phyloP scores from a whole-genome alignment of 2,113 vertebrate genomes.

The Scolopax mira region DNA sequence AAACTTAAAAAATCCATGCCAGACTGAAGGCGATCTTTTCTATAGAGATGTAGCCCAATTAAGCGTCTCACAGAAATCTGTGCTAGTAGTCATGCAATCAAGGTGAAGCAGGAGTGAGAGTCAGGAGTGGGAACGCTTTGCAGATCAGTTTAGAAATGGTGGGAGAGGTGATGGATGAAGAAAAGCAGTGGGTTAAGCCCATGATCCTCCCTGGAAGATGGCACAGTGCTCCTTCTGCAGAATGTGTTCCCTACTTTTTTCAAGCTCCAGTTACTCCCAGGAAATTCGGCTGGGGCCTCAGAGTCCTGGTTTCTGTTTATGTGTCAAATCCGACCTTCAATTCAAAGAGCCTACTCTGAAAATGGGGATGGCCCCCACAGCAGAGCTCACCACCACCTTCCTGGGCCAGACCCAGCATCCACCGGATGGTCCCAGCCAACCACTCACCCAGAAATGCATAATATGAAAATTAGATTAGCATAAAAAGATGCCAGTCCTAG shows the following conservation, averaged over 20 bases:
- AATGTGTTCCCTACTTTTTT: not conserved
- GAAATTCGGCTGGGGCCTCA: not conserved
- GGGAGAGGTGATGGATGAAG: not conserved
- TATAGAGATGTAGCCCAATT: not conserved
- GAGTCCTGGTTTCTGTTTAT: fast-evolving
- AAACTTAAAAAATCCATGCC: not conserved
- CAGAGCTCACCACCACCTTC: not conserved
- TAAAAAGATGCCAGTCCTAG: not conserved
- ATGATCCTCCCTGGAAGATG: not conserved
- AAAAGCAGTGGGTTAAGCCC: not conserved
- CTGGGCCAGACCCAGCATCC: not conserved
- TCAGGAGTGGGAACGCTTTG: not conserved
- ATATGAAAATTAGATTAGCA: not conserved
- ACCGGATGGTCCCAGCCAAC: not conserved
- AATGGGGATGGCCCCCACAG: not conserved
- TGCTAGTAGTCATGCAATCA: not conserved
- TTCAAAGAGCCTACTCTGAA: not conserved
- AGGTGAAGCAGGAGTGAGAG: not conserved
- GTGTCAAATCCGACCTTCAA: not conserved
- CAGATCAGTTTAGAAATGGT: not conserved
- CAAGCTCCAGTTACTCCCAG: not conserved
- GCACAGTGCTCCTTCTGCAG: not conserved
- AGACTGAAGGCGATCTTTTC: not conserved
- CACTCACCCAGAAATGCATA: not conserved
- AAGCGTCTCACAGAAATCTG: not conserved